Base-by-base conservation (phyloP, 2,888 invertebrate genomes). In the Acleris holmiana region DNA sequence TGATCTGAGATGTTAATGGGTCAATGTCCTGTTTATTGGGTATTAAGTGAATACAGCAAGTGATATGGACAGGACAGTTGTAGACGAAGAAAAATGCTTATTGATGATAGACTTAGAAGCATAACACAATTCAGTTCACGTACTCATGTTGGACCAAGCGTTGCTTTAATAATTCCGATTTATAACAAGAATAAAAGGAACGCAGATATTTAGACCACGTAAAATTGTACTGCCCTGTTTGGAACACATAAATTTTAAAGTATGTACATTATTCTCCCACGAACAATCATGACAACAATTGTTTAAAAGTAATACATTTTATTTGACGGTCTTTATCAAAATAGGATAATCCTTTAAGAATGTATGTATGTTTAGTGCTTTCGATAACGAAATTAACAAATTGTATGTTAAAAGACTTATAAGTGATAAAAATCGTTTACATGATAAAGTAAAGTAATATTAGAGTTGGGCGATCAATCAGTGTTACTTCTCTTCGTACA, bases 1-100 rank as follows among this genome's bases (percentile, higher is more conserved):
- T 76, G 71, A 73, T 35, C 35, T 35, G 13, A 35, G 74, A 76
- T 77, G 81, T 80, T 76, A 80, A 73, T 78, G 76, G 88, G 84
- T 87, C 89, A 88, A 73, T 80, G 87, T 80, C 82, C 89, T 83
- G 73, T 83, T 79, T 77, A 82, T 80, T 84, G 79, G 79, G 76
- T 83, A 78, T 59, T 76, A 80, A 80, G 77, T 77, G 81, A 84
- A 78, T 76, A 56, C 35, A 35, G 81, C 85, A 85, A 85, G 50
- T 86, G 84, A 84, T 82, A 85, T 83, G 82, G 13, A 35, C 35
- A 35, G 80, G 76, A 73, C 73, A 69, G 72, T 73, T 70, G 73
- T 77, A 76, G 71, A 77, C 69, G 75, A 49, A 53, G 48, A 62
- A 62, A 48, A 58, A 55, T 67, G 57, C n/a, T 41, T 61, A 58